phyloP scores from a whole-genome alignment of 2,113 vertebrate species.

The Pedetes capensis region DNA sequence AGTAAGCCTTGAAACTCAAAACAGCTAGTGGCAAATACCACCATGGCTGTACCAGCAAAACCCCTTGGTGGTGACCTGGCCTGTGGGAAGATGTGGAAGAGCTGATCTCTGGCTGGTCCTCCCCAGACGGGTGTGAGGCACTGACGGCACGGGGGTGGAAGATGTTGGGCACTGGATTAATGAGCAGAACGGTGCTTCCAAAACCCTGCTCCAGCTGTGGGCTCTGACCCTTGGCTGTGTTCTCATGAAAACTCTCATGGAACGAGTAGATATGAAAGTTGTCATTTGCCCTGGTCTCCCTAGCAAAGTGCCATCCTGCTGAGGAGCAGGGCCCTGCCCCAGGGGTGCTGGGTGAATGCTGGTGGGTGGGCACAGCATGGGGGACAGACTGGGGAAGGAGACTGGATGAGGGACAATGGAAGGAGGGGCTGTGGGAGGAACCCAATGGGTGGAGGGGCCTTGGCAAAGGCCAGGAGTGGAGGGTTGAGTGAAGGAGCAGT shows the following conservation, averaged over 20 bases:
- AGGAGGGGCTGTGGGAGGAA: too few species aligned
- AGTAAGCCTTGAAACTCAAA: neutral
- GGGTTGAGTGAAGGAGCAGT: neutral
- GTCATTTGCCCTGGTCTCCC: neutral
- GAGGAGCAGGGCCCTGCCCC: neutral
- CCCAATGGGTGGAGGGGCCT: too few species aligned
- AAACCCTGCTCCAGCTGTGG: neutral
- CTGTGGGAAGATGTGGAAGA: neutral
- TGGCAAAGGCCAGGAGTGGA: neutral
- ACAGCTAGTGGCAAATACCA: neutral
- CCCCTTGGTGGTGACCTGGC: neutral
- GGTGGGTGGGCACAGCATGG: too few species aligned
- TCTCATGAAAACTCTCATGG: neutral
- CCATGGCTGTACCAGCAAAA: neutral
- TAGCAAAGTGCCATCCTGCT: neutral
- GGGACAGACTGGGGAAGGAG: neutral
- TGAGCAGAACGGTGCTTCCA: neutral
- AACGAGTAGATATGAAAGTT: neutral
- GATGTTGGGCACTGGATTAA: accelerated
- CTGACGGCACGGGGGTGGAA: accelerated
- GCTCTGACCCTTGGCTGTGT: neutral
- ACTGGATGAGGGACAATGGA: neutral
- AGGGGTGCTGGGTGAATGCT: neutral
- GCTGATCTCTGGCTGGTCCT: neutral
- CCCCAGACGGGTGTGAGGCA: accelerated